Evolutionary conservation across 2,113 vertebrate genomes (phyloP), one percentile per base, ranked within the genome.

Genomic region (Microtus montanus): DNA sequence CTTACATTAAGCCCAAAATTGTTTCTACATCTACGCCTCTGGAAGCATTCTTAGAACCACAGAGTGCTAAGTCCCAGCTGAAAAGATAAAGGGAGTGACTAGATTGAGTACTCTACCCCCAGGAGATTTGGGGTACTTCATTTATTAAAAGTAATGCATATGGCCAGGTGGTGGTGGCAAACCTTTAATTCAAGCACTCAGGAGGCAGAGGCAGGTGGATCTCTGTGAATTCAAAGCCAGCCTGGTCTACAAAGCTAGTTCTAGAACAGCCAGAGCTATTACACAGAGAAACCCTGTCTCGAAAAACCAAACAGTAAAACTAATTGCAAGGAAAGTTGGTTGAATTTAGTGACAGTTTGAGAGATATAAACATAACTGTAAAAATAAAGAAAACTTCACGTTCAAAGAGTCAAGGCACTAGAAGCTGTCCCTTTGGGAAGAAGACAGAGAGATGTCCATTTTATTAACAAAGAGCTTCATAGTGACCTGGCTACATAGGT

Each of bases 311-410:
- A 70, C 30, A 58, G 1, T 15, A 71, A n/a, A 35, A 70, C 22
- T 80, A 58, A n/a, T 58, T n/a, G 10, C 52, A 54, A 54, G 35
- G 47, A 58, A 58, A n/a, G 10, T 80, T 80, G 35, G 78, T n/a
- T 94, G 61, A 94, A 71, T 26, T 47, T 35, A 38, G 35, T 85
- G 71, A 44, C 63, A 63, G 52, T 89, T 89, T 71, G 89, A 89
- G 78, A 94, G 52, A 47, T 58, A 58, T 58, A 58, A 58, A 20
- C 6, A 58, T 77, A 85, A 84, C 7, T 44, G 33, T 80, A 79
- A 79, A 41, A 38, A 58, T 90, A 79, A 94, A 73, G 38, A 87
- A 58, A 28, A 66, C 82, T 41, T 75, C 82, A 15, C 9, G 17
- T 10, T 26, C 52, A 64, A 92, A 86, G 44, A 44, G 78, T 2